Conservation (phyloP, 2,113 vertebrate species). For the Physeter macrocephalus region DNA sequence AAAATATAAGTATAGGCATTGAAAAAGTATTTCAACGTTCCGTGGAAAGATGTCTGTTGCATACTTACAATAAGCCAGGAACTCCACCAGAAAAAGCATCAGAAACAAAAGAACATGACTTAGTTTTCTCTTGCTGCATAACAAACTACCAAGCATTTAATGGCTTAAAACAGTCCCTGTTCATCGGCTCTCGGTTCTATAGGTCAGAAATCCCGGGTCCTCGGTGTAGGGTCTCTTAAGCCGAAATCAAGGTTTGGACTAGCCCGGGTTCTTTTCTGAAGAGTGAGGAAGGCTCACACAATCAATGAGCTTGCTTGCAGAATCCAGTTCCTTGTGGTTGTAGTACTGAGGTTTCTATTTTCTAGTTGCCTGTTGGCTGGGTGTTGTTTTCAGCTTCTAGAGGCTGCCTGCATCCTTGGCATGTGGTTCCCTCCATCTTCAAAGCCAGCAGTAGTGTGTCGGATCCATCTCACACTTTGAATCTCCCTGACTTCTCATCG, state of each 20-base stretch:
- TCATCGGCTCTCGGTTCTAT: background rate
- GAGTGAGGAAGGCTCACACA: rapidly evolving
- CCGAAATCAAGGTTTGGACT: background rate
- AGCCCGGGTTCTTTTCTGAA: background rate
- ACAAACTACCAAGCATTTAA: background rate
- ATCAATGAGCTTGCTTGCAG: rapidly evolving
- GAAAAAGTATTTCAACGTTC: background rate
- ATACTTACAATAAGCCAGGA: background rate
- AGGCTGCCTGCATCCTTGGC: background rate
- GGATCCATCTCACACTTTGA: background rate
- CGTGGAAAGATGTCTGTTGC: background rate
- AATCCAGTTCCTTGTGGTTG: background rate
- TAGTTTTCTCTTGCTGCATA: rapidly evolving
- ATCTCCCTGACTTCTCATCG: background rate
- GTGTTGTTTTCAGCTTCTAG: background rate
- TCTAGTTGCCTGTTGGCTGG: background rate
- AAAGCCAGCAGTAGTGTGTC: rapidly evolving
- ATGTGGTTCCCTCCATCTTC: background rate
- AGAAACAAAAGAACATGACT: background rate
- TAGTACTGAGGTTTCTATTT: background rate
- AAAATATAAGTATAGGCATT: background rate
- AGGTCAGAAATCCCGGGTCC: background rate
- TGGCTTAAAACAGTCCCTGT: background rate
- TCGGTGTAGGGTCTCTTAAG: background rate
- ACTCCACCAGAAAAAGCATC: background rate